These are phyloP conservation scores for Trogon surrucura DNA, from an alignment of 2,113 vertebrate species.

Conservation along the genomic window DNA sequence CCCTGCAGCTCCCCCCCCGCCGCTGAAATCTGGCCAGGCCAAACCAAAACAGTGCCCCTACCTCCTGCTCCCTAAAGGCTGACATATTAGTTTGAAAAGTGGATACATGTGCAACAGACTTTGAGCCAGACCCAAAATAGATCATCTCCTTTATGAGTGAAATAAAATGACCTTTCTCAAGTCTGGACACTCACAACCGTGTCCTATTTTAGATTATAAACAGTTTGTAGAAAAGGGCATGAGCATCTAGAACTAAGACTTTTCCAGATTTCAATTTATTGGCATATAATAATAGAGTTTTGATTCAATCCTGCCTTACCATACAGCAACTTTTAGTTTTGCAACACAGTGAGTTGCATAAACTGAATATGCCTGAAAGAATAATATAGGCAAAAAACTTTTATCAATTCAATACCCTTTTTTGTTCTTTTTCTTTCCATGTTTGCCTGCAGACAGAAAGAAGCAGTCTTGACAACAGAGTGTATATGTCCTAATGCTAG, in stretches of 20 bases:
- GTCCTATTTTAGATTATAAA: neutral
- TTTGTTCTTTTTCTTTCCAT: neutral
- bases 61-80: neutral
- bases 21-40: too few species aligned
- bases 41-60: too few species aligned
- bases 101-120: neutral
- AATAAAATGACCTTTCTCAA: slow-evolving; percentile 6
- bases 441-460: neutral
- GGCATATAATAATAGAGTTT: neutral
- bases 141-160: neutral
- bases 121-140: neutral
- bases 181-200: neutral
- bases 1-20: too few species aligned
- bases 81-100: neutral
- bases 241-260: neutral
- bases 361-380: neutral
- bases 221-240: neutral
- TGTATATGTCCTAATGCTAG: neutral
- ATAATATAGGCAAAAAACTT: neutral
- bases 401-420: neutral
- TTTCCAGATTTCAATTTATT: neutral
- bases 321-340: neutral
- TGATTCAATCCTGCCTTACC: neutral
- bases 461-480: slow-evolving; percentile 19
- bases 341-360: neutral